phyloP scores from a whole-genome alignment of 2,888 invertebrate species.

The Listrodromus nycthemerus region DNA sequence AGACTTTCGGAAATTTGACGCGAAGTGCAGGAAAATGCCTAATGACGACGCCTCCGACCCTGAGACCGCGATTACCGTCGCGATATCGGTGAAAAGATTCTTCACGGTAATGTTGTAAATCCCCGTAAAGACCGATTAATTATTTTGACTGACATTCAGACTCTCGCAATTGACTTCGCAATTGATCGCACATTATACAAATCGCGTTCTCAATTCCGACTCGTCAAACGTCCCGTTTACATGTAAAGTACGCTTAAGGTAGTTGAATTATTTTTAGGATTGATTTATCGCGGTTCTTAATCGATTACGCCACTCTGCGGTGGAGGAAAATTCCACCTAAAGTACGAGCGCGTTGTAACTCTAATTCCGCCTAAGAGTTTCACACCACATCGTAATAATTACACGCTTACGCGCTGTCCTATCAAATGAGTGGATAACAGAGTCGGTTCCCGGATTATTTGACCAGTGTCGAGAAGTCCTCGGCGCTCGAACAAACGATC shows the following conservation, averaged over 20 bases:
- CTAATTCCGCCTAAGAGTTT: constrained; percentile 16
- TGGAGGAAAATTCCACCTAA: constrained; percentile 34
- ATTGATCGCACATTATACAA: constrained; percentile 12
- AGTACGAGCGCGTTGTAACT: constrained; percentile 11
- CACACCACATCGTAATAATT: background rate
- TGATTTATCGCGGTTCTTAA: constrained; percentile 54
- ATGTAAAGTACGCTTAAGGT: background rate
- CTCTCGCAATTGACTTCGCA: constrained; percentile 24
- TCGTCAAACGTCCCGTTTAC: constrained; percentile 15
- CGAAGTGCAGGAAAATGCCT: constrained; percentile 7
- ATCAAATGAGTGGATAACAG: background rate
- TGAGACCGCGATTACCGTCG: background rate
- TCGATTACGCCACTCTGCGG: constrained; percentile 24
- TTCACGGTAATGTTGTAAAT: constrained; percentile 40
- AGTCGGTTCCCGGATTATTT: background rate
- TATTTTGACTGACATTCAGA: constrained; percentile 52
- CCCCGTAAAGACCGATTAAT: constrained; percentile 40
- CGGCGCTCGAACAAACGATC: background rate
- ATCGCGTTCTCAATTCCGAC: background rate
- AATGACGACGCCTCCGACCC: constrained; percentile 62
- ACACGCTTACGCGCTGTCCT: background rate
- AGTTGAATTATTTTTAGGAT: constrained; percentile 44
- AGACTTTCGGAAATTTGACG: background rate
- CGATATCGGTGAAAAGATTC: constrained; percentile 24
- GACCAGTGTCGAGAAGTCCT: background rate